phyloP scores from a whole-genome alignment of 2,888 invertebrate species.

The Eurytoma adleriae region DNA sequence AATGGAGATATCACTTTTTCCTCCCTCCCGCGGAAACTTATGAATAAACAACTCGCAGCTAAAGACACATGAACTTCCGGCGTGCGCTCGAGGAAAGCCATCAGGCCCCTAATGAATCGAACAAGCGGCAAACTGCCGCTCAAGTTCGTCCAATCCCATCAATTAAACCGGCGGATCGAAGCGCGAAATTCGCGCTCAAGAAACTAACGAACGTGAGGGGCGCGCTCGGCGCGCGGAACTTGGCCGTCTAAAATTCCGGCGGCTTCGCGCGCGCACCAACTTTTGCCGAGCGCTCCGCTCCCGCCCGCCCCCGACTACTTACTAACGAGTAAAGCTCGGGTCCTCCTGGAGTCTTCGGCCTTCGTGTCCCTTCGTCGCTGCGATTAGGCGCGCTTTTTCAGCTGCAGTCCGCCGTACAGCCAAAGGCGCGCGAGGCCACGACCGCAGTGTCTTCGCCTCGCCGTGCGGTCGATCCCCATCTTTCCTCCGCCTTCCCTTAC shows the following conservation, averaged over 20 bases:
- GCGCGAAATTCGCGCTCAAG: too few relatives aligned
- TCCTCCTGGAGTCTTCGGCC: conserved; percentile 8
- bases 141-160: too few relatives aligned
- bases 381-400: conserved; percentile 30
- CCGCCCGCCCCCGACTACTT: conserved; percentile 24
- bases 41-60: too few relatives aligned
- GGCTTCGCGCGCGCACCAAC: neutral
- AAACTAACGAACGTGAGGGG: neutral
- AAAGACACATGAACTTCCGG: too few relatives aligned
- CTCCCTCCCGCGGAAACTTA: too few relatives aligned
- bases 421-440: conserved; percentile 27
- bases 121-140: too few relatives aligned
- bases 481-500: neutral
- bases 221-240: neutral
- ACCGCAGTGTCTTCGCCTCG: neutral
- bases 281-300: neutral
- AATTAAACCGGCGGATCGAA: too few relatives aligned
- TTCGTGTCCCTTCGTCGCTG: neutral
- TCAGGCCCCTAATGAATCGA: too few relatives aligned
- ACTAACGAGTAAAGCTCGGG: conserved; percentile 31
- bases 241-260: too few relatives aligned
- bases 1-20: too few relatives aligned
- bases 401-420: conserved; percentile 9
- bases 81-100: too few relatives aligned
- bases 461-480: conserved; percentile 16